Conservation (phyloP, 2,888 invertebrate species). For the Thymelicus acteon region DNA sequence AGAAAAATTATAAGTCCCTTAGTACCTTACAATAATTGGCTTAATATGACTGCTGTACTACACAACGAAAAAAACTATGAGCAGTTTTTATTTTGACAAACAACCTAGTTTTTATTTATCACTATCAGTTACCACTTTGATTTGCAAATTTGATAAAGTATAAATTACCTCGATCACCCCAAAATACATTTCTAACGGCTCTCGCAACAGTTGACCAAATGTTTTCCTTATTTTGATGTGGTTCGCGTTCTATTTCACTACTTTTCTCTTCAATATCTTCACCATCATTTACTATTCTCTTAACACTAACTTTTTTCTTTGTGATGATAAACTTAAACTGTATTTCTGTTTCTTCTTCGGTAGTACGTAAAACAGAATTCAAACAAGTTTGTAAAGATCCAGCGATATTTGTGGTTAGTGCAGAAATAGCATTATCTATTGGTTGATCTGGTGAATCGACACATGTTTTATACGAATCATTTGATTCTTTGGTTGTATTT, state of each 20-base stretch:
- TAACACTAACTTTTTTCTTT: conserved; percentile 72
- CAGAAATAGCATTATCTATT: conserved; percentile 64
- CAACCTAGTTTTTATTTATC: too few species aligned
- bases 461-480: conserved; percentile 73
- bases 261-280: conserved; percentile 53
- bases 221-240: conserved; percentile 66
- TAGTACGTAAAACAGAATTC: conserved; percentile 64
- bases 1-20: too few species aligned
- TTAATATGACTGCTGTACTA: too few species aligned
- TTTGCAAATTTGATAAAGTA: background rate
- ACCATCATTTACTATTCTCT: conserved; percentile 54
- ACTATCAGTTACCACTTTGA: too few species aligned
- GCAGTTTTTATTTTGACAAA: too few species aligned
- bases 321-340: conserved; percentile 79
- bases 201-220: conserved; percentile 76
- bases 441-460: conserved; percentile 58
- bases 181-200: conserved; percentile 76
- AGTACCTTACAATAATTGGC: too few species aligned
- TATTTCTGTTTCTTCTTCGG: conserved; percentile 76
- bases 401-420: conserved; percentile 70
- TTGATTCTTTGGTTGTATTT: conserved; percentile 64
- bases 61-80: too few species aligned
- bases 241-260: conserved; percentile 52
- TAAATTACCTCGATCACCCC: conserved; percentile 61
- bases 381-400: conserved; percentile 73